Evolutionary conservation across 1,140 invertebrate species (phyloP).

Genomic region (Octopus bimaculoides): DNA sequence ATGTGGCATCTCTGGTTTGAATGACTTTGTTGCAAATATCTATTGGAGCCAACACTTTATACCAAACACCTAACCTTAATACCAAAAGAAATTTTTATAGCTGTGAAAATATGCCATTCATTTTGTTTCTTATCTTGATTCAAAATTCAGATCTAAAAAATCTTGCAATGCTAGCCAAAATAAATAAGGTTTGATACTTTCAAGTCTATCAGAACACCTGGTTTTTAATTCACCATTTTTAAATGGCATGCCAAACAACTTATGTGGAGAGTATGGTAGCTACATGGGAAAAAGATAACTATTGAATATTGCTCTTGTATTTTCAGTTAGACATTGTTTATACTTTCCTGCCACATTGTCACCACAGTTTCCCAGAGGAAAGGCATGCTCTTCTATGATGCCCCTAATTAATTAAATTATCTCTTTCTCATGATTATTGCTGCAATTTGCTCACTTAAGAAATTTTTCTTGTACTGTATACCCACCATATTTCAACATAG

Average conservation of each 20-base stretch:
- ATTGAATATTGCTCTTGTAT: conserved; percentile 7
- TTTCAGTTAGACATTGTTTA: background rate
- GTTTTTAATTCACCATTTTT: background rate
- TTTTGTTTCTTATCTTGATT: conserved; percentile 8
- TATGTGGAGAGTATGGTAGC: background rate
- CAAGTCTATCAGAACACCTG: background rate
- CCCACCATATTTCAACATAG: background rate
- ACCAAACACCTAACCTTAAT: background rate
- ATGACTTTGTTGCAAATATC: conserved; percentile 7
- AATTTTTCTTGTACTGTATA: conserved; percentile 1
- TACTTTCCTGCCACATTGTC: background rate
- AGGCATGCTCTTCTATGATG: background rate
- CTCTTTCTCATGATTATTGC: background rate
- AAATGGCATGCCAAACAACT: background rate
- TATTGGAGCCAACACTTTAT: background rate
- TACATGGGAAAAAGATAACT: background rate
- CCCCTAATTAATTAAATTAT: background rate
- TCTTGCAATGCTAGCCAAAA: background rate
- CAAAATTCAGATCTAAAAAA: background rate
- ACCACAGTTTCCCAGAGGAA: background rate
- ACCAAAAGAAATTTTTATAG: background rate
- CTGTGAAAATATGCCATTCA: background rate
- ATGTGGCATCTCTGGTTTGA: conserved; percentile 6
- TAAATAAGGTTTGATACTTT: background rate
- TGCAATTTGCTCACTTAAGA: conserved; percentile 1